Conservation (phyloP, 2,797 vertebrate species). For the Sebastes goodei region DNA sequence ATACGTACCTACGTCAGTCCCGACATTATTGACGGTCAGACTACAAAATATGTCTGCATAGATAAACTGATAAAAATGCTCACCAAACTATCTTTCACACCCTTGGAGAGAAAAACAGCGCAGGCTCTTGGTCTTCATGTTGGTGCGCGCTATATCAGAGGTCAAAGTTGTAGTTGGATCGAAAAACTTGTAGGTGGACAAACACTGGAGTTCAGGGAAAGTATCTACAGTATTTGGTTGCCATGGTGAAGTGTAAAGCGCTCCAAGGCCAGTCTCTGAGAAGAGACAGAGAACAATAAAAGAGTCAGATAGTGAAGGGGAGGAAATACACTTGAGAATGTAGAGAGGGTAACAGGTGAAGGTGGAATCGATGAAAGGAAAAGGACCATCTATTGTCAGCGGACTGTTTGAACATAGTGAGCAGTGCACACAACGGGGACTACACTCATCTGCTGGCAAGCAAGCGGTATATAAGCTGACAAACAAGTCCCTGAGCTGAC, state of each 20-base stretch:
- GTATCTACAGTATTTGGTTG: constrained; percentile 5
- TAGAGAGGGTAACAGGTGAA: not conserved
- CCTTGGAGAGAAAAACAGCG: not conserved
- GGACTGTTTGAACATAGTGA: constrained; percentile 4
- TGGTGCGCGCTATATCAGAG: not conserved
- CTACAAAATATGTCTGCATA: not conserved
- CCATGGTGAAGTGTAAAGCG: constrained; percentile 7
- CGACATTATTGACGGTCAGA: not conserved
- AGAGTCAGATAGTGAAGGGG: not conserved
- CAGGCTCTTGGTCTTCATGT: not conserved
- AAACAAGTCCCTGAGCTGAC: not conserved
- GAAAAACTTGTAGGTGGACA: not conserved
- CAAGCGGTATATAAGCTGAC: not conserved
- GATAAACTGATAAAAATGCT: not conserved
- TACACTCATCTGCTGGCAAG: not conserved
- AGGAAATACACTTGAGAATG: constrained; percentile 2
- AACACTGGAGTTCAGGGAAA: not conserved
- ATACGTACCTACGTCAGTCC: not conserved
- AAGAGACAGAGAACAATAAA: not conserved
- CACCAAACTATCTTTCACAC: not conserved
- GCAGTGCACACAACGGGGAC: not conserved
- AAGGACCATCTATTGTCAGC: constrained; percentile 4
- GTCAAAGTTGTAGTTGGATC: not conserved
- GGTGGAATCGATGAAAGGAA: constrained; percentile 15
- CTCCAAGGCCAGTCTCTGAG: not conserved